These are phyloP conservation scores for Abramis brama DNA, from an alignment of 2,113 vertebrate species.

Conservation along the genomic window DNA sequence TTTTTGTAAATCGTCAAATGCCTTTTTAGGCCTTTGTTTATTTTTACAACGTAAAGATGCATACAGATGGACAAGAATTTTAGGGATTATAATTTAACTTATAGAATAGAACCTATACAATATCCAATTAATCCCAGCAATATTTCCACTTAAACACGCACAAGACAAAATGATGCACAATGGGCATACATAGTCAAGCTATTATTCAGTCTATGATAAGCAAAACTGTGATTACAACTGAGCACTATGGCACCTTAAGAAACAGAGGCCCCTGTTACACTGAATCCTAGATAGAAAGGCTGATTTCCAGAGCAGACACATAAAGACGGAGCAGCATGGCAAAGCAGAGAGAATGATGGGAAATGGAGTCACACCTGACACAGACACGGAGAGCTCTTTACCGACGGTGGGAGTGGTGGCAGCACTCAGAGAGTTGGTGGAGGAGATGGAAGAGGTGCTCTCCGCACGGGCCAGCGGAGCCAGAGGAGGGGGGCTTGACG, in stretches of 20 bases:
- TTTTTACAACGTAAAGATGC: not conserved
- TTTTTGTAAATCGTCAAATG: not conserved
- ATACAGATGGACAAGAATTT: not conserved
- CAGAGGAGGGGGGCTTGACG: slow-evolving; percentile 93
- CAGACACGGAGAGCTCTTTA: slow-evolving; percentile 83
- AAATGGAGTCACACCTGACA: slow-evolving; percentile 77
- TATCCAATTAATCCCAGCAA: not conserved
- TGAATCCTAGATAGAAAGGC: not conserved
- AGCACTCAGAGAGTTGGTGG: slow-evolving; percentile 95
- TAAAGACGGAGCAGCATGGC: not conserved
- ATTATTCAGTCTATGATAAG: not conserved
- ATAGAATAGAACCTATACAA: not conserved
- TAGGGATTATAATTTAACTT: not conserved
- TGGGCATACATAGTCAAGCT: not conserved
- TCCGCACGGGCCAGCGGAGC: slow-evolving; percentile 95
- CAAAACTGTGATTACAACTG: not conserved
- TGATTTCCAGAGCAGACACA: slow-evolving; percentile 14
- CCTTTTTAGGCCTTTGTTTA: not conserved
- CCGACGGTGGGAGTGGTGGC: slow-evolving; percentile 95
- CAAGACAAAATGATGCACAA: not conserved
- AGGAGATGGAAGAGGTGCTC: slow-evolving; percentile 97
- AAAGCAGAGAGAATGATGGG: slow-evolving; percentile 43
- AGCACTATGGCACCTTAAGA: not conserved
- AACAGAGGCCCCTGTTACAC: not conserved
- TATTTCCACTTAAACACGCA: not conserved